Base-by-base conservation (phyloP, 2,113 vertebrate genomes). In the Oreochromis tanganicae region DNA sequence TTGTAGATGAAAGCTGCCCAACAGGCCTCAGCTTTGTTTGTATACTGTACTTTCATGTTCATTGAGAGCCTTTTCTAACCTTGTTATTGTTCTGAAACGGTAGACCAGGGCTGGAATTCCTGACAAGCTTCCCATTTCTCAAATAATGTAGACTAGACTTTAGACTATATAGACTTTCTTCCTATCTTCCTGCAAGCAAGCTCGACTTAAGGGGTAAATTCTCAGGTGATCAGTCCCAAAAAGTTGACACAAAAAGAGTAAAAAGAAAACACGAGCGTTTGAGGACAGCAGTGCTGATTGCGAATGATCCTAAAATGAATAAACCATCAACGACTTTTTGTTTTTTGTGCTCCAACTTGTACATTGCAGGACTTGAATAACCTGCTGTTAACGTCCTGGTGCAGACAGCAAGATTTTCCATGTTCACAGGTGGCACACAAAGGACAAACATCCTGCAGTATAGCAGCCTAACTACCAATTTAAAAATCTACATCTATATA, bases 81-180 rank as follows among this genome's bases (percentile, higher is more conserved):
- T 81, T 83, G 81, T 86, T 89, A 68, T 90, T 90, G 68, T 88
- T 91, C 78, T 80, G 17, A 83, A 82, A 87, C 88, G 75, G 80
- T 46, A 14, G 81, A 80, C 50, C 32, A 21, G 52, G 14, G 34
- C 36, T 71, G 36, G 83, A 79, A 83, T 91, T 92, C 86, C 82
- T 36, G 63, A 78, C 50, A 27, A 59, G 75, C 61, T 85, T 81
- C 29, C 50, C 14, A 36, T 91, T 78, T 29, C 38, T 52, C 36
- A 68, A n/a, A 56, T 84, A 38, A 50, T 78, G 80, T 55, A 86
- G 85, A 84, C 46, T 52, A 34, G n/a, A n/a, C n/a, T n/a, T n/a
- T n/a, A n/a, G n/a, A n/a, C n/a, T n/a, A n/a, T n/a, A n/a, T n/a
- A n/a, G n/a, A n/a, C n/a, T 85, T 87, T 82, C 12, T 83, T 82